phyloP scores from a whole-genome alignment of 2,888 invertebrate genomes.

The Archaeoteleia sp. region DNA sequence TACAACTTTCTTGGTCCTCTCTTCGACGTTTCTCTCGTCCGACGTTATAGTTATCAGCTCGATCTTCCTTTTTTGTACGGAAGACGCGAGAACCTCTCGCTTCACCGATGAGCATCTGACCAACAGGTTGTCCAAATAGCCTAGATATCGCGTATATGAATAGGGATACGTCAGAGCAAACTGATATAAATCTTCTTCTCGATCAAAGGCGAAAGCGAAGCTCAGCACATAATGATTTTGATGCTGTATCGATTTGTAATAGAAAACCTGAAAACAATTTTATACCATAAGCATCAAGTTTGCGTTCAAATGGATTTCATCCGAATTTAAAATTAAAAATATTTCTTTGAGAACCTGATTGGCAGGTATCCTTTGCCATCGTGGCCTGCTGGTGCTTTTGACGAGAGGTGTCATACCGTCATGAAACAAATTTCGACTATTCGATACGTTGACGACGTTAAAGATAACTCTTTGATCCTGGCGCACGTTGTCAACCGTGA shows the following conservation, averaged over 20 bases:
- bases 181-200: conserved; percentile 95
- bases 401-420: conserved; percentile 95
- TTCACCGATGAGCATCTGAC: conserved; percentile 59
- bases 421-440: conserved; percentile 90
- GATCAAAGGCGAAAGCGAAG: conserved; percentile 95
- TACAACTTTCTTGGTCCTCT: conserved; percentile 81
- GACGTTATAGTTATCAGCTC: conserved; percentile 89
- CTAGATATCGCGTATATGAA: conserved; percentile 93
- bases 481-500: conserved; percentile 96
- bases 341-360: no score
- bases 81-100: conserved; percentile 68
- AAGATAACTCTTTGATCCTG: conserved; percentile 96
- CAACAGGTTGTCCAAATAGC: conserved; percentile 81
- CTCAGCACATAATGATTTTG: conserved; percentile 94
- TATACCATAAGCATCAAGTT: no score
- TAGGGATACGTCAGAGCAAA: conserved; percentile 96
- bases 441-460: conserved; percentile 97
- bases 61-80: conserved; percentile 88
- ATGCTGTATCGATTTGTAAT: conserved; percentile 92
- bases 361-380: conserved; percentile 83
- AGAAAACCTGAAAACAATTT: conserved; percentile 85
- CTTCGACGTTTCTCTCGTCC: conserved; percentile 78
- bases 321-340: no score
- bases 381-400: conserved; percentile 90
- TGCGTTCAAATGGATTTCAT: neutral